Percentiles rank a stretch among this genome's conserved stretches.
Conservation (phyloP, 2,888 invertebrate genomes). For the Vanessa cardui region DNA sequence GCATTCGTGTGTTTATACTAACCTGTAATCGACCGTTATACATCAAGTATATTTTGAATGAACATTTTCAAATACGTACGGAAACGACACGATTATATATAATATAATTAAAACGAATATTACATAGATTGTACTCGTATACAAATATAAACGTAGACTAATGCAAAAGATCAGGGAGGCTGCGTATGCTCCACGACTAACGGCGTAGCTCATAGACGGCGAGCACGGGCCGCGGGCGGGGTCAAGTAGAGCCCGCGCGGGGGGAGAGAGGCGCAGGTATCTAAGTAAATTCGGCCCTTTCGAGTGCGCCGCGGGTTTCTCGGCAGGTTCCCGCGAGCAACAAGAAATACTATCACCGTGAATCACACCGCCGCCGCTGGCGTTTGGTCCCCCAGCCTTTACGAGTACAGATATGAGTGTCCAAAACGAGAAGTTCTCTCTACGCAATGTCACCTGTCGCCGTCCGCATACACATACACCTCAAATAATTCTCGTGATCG, state of each 20-base stretch:
- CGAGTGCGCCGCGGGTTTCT: slow-evolving; percentile 44
- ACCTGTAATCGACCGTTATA: neutral
- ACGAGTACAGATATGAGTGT: neutral
- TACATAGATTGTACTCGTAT: neutral
- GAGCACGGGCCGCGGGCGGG: slow-evolving; percentile 16
- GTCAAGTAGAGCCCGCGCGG: slow-evolving; percentile 21
- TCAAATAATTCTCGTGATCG: neutral
- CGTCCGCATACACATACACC: neutral
- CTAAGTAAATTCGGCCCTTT: slow-evolving; percentile 51
- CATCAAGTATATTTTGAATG: neutral
- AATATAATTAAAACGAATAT: neutral
- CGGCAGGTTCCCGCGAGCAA: slow-evolving; percentile 38
- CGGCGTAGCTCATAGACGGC: slow-evolving; percentile 37
- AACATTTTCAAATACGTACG: too few species aligned
- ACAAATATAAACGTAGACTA: slow-evolving; percentile 4
- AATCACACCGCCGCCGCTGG: slow-evolving; percentile 17
- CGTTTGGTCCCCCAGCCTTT: too few species aligned
- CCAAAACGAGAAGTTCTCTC: neutral
- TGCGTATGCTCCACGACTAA: slow-evolving; percentile 30
- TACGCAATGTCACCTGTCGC: neutral
- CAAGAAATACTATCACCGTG: slow-evolving; percentile 37
- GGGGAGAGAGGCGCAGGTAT: slow-evolving; percentile 29
- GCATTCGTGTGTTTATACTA: too few species aligned
- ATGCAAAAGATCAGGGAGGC: slow-evolving; percentile 29
- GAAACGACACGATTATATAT: too few species aligned